Conservation (phyloP, 2,888 invertebrate genomes). For the Eupelmus urozonus region DNA sequence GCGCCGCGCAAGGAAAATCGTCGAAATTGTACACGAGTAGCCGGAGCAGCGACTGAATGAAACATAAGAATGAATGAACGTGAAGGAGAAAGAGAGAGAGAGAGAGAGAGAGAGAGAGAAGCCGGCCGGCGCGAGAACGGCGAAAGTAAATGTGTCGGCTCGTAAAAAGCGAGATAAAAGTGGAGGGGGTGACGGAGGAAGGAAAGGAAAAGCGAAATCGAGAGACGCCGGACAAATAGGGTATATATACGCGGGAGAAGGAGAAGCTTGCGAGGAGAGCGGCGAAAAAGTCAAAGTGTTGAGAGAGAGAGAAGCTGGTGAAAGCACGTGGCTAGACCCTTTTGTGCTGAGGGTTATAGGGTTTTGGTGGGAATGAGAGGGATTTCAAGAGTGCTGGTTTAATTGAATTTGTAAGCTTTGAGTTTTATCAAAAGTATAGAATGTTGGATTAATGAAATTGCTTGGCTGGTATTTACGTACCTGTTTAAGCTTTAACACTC, state of each 20-base stretch:
- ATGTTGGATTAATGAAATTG: too few species aligned
- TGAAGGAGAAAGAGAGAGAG: constrained; percentile 7
- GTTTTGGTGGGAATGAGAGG: too few species aligned
- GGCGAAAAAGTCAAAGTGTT: constrained; percentile 15
- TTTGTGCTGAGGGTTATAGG: too few species aligned
- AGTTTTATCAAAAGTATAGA: too few species aligned
- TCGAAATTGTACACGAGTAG: not conserved
- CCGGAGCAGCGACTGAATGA: constrained; percentile 33
- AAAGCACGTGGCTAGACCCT: too few species aligned
- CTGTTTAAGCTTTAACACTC: too few species aligned
- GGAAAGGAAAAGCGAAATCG: constrained; percentile 44
- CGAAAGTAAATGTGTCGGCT: constrained; percentile 43
- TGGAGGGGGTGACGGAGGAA: not conserved
- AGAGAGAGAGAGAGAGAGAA: constrained; percentile 6
- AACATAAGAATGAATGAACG: constrained; percentile 53
- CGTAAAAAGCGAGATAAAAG: constrained; percentile 52
- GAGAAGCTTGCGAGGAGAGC: not conserved
- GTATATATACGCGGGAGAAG: not conserved
- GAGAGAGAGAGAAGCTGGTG: too few species aligned
- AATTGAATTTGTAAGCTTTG: too few species aligned
- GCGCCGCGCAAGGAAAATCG: too few species aligned
- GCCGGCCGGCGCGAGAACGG: not conserved
- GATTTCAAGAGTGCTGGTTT: too few species aligned
- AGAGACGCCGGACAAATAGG: constrained; percentile 31
- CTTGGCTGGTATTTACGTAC: too few species aligned